Base-by-base conservation (phyloP, 2,113 vertebrate species). In the Trichomycterus rosablanca region DNA sequence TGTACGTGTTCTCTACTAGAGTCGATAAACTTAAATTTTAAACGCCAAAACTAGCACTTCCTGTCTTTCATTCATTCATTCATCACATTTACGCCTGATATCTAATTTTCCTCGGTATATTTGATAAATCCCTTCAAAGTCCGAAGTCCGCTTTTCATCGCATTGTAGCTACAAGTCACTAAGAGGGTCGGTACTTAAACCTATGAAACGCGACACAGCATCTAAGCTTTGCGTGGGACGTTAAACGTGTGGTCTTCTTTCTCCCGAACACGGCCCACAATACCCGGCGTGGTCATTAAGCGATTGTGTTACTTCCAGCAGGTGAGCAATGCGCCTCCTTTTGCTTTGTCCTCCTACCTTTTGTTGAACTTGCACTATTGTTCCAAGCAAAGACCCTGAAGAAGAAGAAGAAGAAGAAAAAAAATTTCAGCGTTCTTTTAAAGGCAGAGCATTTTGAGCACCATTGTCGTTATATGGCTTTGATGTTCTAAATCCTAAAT, bases 401-500 rank as follows among this genome's bases (percentile, higher is more conserved):
- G 63, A 58, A 49, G 19, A 10, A 9, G 37, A 51, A 20, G 50
- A 54, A 44, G 19, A 34, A 18, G 42, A 22, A 44, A 43, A 51
- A 57, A 63, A 57, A 48, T 26, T 28, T 67, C 44, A 58, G 18
- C 50, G 45, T 52, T 63, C 57, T 66, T 71, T 71, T 62, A 51
- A 71, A 66, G 68, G 57, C 37, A n/a, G 40, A 61, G 44, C 39
- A 39, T 43, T 71, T 54, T 61, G 46, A 23, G 32, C 23, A 2
- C 60, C 39, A 67, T 71, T 71, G 63, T 71, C 37, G 40, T 46
- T 34, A 44, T 51, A 54, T 35, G 37, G 43, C 69, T 71, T 71
- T 71, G 69, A 71, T 71, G 69, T 71, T 56, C 30, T 67, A 67
- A 71, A 63, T 71, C 53, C 55, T 52, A 66, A 67, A 67, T 57